Base-by-base conservation (phyloP, 2,888 invertebrate species). In the Amiota mariae region DNA sequence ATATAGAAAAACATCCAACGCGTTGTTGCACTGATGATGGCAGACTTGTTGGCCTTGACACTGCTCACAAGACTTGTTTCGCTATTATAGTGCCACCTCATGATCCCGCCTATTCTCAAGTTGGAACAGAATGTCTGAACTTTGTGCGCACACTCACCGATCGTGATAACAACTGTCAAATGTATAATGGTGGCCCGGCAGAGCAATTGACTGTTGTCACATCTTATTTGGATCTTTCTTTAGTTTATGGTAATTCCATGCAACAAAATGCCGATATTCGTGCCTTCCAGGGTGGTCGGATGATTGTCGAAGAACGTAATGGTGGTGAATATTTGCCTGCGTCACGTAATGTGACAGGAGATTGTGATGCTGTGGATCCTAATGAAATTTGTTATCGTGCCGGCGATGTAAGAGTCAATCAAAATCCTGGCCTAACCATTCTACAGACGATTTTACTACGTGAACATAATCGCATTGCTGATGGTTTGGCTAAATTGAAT, bases 211-310 rank as follows among this genome's bases (percentile, higher is more conserved):
- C 89, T 63, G 84, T 84, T 8, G 90, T 90, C 18, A 89, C 89
- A 9, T 77, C 89, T 2, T 90, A 85, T 82, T 90, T 97, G 92
- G 97, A 97, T 74, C 91, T 94, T 4, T 96, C 96, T 0, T 89
- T 95, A 49, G 94, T 96, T 1, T 97, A 97, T 85, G 97, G 97
- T 1, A 95, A 93, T 76, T 93, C 92, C 3, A 91, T 92, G 13
- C 90, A 92, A 54, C 93, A 94, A 76, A 93, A 94, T 15, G 91
- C 91, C 10, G 92, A 92, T 36, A 90, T 96, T 20, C 91, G 97
- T 9, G 92, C 93, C 10, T 92, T 93, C 82, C 90, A 91, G 59
- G 94, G 94, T 0, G 97, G 97, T 0, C 91, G 93, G 15, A 89
- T 96, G 82, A 87, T 90, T 51, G 93, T 93, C 0, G 91, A 93